Evolutionary conservation across 1,140 invertebrate genomes (phyloP), one percentile per base, ranked within the genome.

Genomic region (Drosophila ambigua): DNA sequence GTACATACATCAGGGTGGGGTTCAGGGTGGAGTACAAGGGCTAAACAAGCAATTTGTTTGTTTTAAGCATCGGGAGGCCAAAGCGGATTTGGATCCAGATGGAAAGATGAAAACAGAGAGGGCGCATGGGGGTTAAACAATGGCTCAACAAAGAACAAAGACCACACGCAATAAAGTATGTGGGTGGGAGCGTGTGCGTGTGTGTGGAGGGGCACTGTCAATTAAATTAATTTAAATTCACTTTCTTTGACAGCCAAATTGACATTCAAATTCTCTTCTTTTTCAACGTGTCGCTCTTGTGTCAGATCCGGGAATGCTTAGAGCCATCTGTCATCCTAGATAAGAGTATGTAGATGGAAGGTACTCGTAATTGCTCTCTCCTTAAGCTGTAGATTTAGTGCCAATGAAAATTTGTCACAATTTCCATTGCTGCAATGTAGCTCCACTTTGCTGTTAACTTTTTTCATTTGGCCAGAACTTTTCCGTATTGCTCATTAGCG

Each of bases 151-250:
- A 46, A 53, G 61, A 23, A 64, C 20, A 53, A 53, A 15, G 1
- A 48, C 11, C 41, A 11, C 26, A 73, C 41, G 57, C 4, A 13
- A 20, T 16, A 5, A 15, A 20, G 8, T 8, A 11, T 13, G 15
- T 31, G 46, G 1, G 28, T 26, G 15, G 49, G 9, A 11, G 24
- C 11, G 23, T n/a, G n/a, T 26, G 35, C n/a, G 44, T 20, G n/a
- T 9, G 31, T 35, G 31, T 2, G 28, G 8, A 26, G 15, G 8
- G 15, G 53, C 15, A 54, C 60, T 60, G 55, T 31, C 78, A 78
- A 85, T 85, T 85, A 87, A 82, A 76, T 82, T 72, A 85, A 82
- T 79, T 59, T 65, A 85, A 85, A 87, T 53, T 76, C 82, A 55
- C 49, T 52, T 59, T 74, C 50, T 61, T 78, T 71, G 60, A 69